Base-by-base conservation (phyloP, 2,797 vertebrate genomes). In the Pogonophryne albipinna region DNA sequence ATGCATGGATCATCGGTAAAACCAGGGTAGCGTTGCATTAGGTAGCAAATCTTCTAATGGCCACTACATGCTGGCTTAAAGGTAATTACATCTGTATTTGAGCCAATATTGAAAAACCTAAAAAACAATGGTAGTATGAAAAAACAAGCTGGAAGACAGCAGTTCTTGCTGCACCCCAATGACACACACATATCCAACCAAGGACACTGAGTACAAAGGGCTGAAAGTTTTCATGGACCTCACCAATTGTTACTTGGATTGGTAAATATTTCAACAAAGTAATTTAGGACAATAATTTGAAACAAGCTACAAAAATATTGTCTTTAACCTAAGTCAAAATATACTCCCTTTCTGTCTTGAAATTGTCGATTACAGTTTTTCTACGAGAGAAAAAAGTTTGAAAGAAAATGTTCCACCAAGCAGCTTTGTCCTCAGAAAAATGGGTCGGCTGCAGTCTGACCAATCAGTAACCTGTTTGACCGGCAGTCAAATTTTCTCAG, bases 11-110 rank as follows among this genome's bases (percentile, higher is more conserved):
- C 51, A 66, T 27, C 20, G 41, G 45, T 62, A 12, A 76, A 72
- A 70, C 53, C 42, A 46, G 46, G 31, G 19, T 57, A 42, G 7
- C 52, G 17, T 2, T n/a, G 34, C 17, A 53, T 80, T 10, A 50
- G 62, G 49, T 23, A 71, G 61, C 51, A 76, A 45, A 72, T 85
- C 55, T 58, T 75, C 17, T 62, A 31, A 62, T 68, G 66, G 27
- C 51, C 70, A 62, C 61, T 66, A 66, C 65, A 61, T 52, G 50
- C 17, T 71, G 65, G 1, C 46, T 75, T 6, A n/a, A 60, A 78
- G 65, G 56, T 66, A 71, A 55, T 47, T 16, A 6, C 1, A 44
- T 45, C 38, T 13, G 1, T 55, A 55, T 51, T 31, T 10, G 6
- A 65, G 47, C 14, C 23, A 51, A 47, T 57, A 16, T 20, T 60